Evolutionary conservation across 1,140 invertebrate genomes (phyloP).

Genomic region (Brachionus rubens): DNA sequence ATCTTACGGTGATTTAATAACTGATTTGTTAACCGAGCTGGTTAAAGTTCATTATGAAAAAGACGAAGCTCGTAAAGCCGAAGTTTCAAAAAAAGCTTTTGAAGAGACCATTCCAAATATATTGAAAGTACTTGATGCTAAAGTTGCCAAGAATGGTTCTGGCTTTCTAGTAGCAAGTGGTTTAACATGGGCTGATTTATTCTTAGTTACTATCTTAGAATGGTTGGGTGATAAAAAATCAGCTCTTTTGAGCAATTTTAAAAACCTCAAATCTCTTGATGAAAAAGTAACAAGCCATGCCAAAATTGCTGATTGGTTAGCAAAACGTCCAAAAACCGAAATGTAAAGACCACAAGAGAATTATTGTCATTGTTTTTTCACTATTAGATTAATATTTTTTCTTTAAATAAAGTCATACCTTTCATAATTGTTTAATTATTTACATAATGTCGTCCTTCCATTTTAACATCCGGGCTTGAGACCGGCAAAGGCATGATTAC

Average conservation of each 20-base stretch:
- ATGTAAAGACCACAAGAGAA: neutral
- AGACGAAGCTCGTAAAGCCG: slow-evolving; percentile 20
- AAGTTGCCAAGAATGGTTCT: slow-evolving; percentile 5
- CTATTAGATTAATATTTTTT: neutral
- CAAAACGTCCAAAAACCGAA: slow-evolving; percentile 23
- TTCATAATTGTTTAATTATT: too few species aligned
- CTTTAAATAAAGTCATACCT: neutral
- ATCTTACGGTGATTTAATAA: slow-evolving; percentile 1
- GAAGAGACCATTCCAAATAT: neutral
- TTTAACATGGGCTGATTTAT: slow-evolving; percentile 43
- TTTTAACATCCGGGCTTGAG: too few species aligned
- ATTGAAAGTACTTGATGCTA: neutral
- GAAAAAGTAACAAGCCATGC: neutral
- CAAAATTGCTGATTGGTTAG: slow-evolving; percentile 4
- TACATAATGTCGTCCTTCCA: too few species aligned
- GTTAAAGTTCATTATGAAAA: slow-evolving; percentile 36
- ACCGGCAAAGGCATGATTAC: too few species aligned
- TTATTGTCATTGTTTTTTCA: neutral
- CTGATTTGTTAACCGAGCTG: slow-evolving; percentile 37
- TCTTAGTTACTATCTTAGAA: slow-evolving; percentile 2
- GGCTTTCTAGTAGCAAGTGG: slow-evolving; percentile 10
- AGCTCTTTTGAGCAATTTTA: neutral
- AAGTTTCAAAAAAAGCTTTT: neutral
- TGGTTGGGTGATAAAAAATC: slow-evolving; percentile 17
- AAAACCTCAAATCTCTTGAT: neutral